Conservation (phyloP, 2,113 vertebrate species). For the Herpailurus yagouaroundi region DNA sequence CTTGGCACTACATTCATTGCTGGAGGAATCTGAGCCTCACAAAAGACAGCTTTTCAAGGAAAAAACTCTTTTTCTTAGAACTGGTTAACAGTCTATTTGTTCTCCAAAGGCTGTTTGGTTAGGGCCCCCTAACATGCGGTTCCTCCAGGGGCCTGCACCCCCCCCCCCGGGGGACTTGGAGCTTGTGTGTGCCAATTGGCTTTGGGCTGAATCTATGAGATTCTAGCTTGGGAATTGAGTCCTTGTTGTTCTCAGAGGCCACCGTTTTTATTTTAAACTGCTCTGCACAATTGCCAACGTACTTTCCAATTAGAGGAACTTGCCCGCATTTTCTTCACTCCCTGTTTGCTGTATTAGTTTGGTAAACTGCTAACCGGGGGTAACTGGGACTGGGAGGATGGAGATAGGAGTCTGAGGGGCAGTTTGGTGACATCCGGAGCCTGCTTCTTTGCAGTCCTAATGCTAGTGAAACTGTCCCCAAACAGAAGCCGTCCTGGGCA, state of each 20-base stretch:
- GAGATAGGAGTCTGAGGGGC: background rate
- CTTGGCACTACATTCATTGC: conserved; percentile 52
- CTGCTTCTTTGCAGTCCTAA: background rate
- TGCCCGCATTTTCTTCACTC: background rate
- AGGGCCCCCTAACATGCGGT: accelerated
- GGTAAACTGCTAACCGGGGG: background rate
- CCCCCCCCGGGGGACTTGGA: background rate
- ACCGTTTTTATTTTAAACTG: conserved; percentile 35
- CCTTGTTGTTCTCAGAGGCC: conserved; percentile 8
- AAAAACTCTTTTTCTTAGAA: conserved; percentile 56
- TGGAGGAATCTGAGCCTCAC: conserved; percentile 49
- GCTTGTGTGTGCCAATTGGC: background rate
- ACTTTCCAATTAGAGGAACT: background rate
- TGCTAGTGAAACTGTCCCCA: background rate
- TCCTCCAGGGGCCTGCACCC: background rate
- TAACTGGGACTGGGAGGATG: background rate
- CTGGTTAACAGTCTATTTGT: background rate
- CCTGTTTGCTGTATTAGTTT: background rate
- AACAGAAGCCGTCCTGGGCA: background rate
- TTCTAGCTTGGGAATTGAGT: background rate
- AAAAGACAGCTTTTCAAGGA: conserved; percentile 61
- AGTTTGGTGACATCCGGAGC: background rate
- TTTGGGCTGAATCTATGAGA: background rate
- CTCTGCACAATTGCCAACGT: background rate
- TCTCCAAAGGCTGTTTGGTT: background rate